These are phyloP conservation scores for Trissolcus basalis DNA, from an alignment of 1,140 invertebrate species.

Conservation along the genomic window DNA sequence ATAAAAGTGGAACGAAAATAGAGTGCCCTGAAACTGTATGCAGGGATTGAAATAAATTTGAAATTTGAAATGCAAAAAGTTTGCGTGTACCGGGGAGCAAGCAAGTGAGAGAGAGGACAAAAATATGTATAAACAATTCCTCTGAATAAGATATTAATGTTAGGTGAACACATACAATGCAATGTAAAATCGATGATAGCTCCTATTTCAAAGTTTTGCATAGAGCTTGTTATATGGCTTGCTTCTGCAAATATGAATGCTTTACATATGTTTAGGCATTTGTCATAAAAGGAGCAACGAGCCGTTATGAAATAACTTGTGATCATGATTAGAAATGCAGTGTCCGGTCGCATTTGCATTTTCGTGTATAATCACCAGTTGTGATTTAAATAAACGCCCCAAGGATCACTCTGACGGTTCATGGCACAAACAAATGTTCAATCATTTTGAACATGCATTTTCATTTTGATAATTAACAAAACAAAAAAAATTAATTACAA, in stretches of 20 bases:
- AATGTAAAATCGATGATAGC: constrained; percentile 43
- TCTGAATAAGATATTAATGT: constrained; percentile 37
- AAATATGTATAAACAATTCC: constrained; percentile 36
- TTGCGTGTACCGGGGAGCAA: neutral
- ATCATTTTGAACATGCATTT: no score
- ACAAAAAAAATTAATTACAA: no score
- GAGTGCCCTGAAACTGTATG: no score
- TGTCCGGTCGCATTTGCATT: neutral
- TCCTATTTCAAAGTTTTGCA: constrained; percentile 43
- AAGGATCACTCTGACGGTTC: no score
- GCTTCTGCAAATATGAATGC: no score
- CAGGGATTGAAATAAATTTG: neutral
- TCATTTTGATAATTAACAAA: no score
- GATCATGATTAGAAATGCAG: constrained; percentile 7
- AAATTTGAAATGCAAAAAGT: constrained; percentile 28
- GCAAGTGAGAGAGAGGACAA: constrained; percentile 8
- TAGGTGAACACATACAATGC: constrained; percentile 16
- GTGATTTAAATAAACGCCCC: no score
- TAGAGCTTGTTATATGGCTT: neutral
- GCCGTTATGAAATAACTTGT: constrained; percentile 12
- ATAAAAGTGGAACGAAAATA: no score
- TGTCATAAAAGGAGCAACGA: neutral
- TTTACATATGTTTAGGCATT: constrained; percentile 16
- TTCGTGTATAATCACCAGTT: neutral
- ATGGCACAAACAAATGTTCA: no score